These are phyloP conservation scores for Lepidurus arcticus DNA, from an alignment of 1,140 invertebrate genomes.

Conservation along the genomic window DNA sequence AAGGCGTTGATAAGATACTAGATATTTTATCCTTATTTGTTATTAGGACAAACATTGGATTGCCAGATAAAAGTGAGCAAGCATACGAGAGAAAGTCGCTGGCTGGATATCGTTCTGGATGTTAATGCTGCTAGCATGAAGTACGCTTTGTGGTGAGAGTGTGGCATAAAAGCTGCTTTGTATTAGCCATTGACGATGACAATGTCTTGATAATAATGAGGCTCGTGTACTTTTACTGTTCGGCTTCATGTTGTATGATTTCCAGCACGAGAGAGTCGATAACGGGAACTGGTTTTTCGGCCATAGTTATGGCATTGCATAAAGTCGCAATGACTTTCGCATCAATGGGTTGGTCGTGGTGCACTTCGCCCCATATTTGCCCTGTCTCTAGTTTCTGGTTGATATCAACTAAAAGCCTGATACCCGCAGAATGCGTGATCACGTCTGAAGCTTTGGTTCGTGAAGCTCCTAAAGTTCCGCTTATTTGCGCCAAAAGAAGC, in stretches of 20 bases:
- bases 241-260: slow-evolving; percentile 4
- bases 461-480: slow-evolving; percentile 47
- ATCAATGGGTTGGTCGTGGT: slow-evolving; percentile 25
- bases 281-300: slow-evolving; percentile 5
- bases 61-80: slow-evolving; percentile 29
- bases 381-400: slow-evolving; percentile 45
- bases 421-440: slow-evolving; percentile 48
- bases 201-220: not conserved
- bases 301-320: slow-evolving; percentile 26
- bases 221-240: not conserved
- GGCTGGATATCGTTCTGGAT: slow-evolving; percentile 29
- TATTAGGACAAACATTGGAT: slow-evolving; percentile 26
- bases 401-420: slow-evolving; percentile 43
- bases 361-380: slow-evolving; percentile 36
- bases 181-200: not conserved
- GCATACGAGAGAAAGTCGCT: slow-evolving; percentile 29
- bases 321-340: slow-evolving; percentile 25
- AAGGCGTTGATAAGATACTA: too few species aligned
- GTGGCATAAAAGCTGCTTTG: not conserved
- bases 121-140: slow-evolving; percentile 27
- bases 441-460: slow-evolving; percentile 42
- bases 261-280: slow-evolving; percentile 28
- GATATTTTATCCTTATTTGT: too few species aligned
- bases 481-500: slow-evolving; percentile 44
- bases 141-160: slow-evolving; percentile 24